Conservation (phyloP, 1,140 invertebrate genomes). For the Lithobius niger region DNA sequence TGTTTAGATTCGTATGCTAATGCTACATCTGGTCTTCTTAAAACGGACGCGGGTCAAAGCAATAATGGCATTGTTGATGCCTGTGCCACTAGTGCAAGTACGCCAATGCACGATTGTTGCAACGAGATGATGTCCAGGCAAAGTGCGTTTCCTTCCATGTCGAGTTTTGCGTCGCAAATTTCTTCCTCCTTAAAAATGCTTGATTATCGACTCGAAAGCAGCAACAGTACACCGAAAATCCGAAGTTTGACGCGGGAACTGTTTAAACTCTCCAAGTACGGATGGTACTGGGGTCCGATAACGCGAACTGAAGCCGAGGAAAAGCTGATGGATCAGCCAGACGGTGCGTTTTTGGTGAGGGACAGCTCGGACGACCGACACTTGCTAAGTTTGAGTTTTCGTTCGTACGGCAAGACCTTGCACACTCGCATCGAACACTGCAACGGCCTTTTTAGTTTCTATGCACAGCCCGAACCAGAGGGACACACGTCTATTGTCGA, state of each 20-base stretch:
- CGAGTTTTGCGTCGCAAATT: too few relatives aligned
- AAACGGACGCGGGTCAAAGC: too few relatives aligned
- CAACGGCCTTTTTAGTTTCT: conserved; percentile 49
- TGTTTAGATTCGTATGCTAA: too few relatives aligned
- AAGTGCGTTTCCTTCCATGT: too few relatives aligned
- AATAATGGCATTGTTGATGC: too few relatives aligned
- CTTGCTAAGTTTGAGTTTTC: conserved; percentile 54
- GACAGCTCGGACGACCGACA: conserved; percentile 58
- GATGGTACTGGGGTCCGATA: conserved; percentile 53
- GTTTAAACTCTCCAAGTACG: conserved; percentile 42
- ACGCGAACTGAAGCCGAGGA: conserved; percentile 45
- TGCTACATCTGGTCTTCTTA: too few relatives aligned
- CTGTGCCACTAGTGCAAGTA: too few relatives aligned
- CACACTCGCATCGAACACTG: conserved; percentile 55
- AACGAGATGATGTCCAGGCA: too few relatives aligned
- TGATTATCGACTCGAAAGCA: too few relatives aligned
- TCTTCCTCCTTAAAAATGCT: too few relatives aligned
- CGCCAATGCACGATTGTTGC: too few relatives aligned
- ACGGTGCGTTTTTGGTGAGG: conserved; percentile 61
- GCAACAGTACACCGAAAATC: neutral
- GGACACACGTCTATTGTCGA: conserved; percentile 51
- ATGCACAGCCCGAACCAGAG: conserved; percentile 46
- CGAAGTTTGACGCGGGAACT: conserved; percentile 38
- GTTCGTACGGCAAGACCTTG: conserved; percentile 54
- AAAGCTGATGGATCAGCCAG: conserved; percentile 49